phyloP scores from a whole-genome alignment of 1,140 invertebrate species.

The Heliconius hewitsoni region DNA sequence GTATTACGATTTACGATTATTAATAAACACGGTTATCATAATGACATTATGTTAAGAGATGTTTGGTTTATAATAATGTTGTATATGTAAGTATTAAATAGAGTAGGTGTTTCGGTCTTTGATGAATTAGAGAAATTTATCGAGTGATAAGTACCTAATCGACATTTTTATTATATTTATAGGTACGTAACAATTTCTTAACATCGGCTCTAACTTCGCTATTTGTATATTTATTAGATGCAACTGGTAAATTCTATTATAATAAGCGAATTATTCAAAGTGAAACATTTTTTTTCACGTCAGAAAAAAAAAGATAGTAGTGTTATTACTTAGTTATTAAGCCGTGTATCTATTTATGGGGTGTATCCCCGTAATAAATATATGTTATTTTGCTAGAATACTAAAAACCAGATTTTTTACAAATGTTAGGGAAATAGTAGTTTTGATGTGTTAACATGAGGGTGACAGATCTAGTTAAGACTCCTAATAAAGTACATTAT shows the following conservation, averaged over 20 bases:
- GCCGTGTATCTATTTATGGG: slow-evolving; percentile 1
- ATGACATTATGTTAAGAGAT: slow-evolving; percentile 31
- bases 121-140: slow-evolving; percentile 27
- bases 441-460: slow-evolving; percentile 67
- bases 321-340: slow-evolving; percentile 23
- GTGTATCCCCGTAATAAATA: background rate
- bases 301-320: slow-evolving; percentile 11
- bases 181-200: background rate
- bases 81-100: slow-evolving; percentile 37
- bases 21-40: slow-evolving; percentile 29
- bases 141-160: background rate
- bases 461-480: slow-evolving; percentile 73
- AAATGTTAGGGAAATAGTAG: slow-evolving; percentile 61
- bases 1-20: slow-evolving; percentile 7
- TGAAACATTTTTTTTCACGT: background rate
- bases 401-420: slow-evolving; percentile 64
- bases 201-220: slow-evolving; percentile 1
- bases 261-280: background rate
- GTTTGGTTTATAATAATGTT: slow-evolving; percentile 32
- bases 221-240: slow-evolving; percentile 3
- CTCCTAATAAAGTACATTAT: slow-evolving; percentile 78
- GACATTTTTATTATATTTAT: slow-evolving; percentile 5
- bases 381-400: slow-evolving; percentile 34
- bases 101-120: slow-evolving; percentile 35
- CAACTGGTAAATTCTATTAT: background rate